A percentile compares a stretch with the other conserved stretches of the same genome.
phyloP scores from a whole-genome alignment of 1,140 invertebrate species.

The Diprion similis region DNA sequence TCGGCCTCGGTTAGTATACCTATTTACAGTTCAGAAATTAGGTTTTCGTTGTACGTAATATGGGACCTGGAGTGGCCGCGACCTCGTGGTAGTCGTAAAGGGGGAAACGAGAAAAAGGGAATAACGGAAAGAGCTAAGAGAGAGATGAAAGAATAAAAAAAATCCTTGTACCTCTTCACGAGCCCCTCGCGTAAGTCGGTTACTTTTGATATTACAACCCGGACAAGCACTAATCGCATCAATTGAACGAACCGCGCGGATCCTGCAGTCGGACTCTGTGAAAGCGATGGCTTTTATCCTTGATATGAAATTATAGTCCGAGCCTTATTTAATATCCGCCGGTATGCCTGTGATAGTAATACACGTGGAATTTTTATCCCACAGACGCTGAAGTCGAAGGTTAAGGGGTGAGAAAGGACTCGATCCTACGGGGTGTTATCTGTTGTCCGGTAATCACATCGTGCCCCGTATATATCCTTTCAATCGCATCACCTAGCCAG shows the following conservation, averaged over 20 bases:
- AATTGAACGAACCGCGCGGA: not conserved
- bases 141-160: not conserved
- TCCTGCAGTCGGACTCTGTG: not conserved
- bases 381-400: too few species aligned
- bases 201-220: not conserved
- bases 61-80: not conserved
- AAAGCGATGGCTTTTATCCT: not conserved
- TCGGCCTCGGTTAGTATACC: not conserved
- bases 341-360: too few species aligned
- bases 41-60: not conserved
- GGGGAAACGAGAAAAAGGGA: not conserved
- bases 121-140: not conserved
- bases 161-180: not conserved
- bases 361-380: too few species aligned
- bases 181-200: not conserved
- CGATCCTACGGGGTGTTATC: too few species aligned
- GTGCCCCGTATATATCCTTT: too few species aligned
- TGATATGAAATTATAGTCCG: not conserved
- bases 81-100: not conserved
- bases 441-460: too few species aligned
- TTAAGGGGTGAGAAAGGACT: too few species aligned
- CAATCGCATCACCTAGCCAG: too few species aligned
- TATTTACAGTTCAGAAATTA: constrained; percentile 10
- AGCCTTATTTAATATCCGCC: too few species aligned
- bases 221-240: not conserved